phyloP scores from a whole-genome alignment of 2,888 invertebrate species.

The Chrysolina haemoptera region DNA sequence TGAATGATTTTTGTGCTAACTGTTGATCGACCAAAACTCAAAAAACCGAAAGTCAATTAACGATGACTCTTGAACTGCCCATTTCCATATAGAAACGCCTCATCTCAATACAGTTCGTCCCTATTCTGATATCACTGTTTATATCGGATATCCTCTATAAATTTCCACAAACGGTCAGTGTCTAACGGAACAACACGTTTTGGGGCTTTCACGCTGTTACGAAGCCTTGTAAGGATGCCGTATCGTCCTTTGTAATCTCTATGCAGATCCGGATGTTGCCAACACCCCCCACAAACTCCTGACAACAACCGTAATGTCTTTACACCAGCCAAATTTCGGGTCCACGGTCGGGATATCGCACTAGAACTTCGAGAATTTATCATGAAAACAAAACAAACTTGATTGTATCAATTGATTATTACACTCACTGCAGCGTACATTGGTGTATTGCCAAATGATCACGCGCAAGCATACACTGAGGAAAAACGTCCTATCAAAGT shows the following conservation, averaged over 20 bases:
- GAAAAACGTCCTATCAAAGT: too few relatives aligned
- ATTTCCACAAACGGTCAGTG: not conserved
- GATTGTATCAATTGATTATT: not conserved
- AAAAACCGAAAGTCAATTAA: too few relatives aligned
- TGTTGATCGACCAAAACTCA: too few relatives aligned
- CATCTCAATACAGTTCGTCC: too few relatives aligned
- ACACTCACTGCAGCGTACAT: too few relatives aligned
- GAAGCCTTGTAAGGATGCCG: constrained; percentile 32
- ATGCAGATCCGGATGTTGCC: constrained; percentile 44
- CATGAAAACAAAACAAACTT: not conserved
- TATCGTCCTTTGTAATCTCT: constrained; percentile 39
- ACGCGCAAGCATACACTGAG: too few relatives aligned
- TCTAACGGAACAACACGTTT: constrained; percentile 24
- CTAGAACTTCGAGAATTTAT: not conserved
- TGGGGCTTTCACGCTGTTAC: constrained; percentile 15
- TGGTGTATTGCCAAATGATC: too few relatives aligned
- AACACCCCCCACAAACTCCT: constrained; percentile 40
- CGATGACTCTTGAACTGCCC: too few relatives aligned
- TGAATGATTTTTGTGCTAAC: too few relatives aligned
- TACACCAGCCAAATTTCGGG: not conserved
- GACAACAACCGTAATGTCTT: constrained; percentile 27
- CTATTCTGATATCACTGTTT: too few relatives aligned
- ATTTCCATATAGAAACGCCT: too few relatives aligned
- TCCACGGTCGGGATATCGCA: not conserved
- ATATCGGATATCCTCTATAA: not conserved